Base-by-base conservation (phyloP, 2,113 vertebrate species). In the Alligator sinensis region DNA sequence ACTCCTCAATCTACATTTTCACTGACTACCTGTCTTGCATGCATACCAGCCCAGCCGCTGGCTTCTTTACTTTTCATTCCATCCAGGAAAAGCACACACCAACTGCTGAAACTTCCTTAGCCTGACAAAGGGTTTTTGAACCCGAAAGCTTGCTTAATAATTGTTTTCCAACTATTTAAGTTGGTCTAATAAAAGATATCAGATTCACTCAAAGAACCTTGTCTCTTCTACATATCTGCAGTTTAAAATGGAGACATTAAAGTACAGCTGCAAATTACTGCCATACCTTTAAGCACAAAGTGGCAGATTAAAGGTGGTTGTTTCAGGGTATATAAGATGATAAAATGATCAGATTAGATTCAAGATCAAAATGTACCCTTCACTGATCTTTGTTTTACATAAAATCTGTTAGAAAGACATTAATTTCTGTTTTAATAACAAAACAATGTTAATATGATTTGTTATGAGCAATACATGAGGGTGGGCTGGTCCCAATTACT, bases 391-490 rank as follows among this genome's bases (percentile, higher is more conserved):
- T 16, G 80, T 63, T 72, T 30, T 47, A 11, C 19, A 77, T 5
- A 5, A 6, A n/a, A 13, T 24, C 30, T 75, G 21, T 60, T 58
- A 84, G 38, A 13, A 34, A 63, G 61, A 28, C 59, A 11, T 61
- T 84, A 78, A 47, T 88, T 57, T 79, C 17, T 62, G 15, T 1
- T 7, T 59, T 60, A 64, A 80, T 64, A 76, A 63, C 61, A 92
- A 80, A 91, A 18, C 0, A 1, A 12, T 11, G 62, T 13, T 62
- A 74, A 74, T 0, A 3, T 9, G 47, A 13, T 22, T 3, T 54
- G 30, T 77, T 70, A 68, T 18, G 82, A 84, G 27, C 66, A 74
- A 85, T 13, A 61, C 75, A 90, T 86, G 15, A 61, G 78, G 80
- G 25, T 54, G 28, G 64, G 47, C 18, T 72, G 25, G 15, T 90